Evolutionary conservation across 2,113 vertebrate species (phyloP).

Genomic region (Coptodon rendalli): DNA sequence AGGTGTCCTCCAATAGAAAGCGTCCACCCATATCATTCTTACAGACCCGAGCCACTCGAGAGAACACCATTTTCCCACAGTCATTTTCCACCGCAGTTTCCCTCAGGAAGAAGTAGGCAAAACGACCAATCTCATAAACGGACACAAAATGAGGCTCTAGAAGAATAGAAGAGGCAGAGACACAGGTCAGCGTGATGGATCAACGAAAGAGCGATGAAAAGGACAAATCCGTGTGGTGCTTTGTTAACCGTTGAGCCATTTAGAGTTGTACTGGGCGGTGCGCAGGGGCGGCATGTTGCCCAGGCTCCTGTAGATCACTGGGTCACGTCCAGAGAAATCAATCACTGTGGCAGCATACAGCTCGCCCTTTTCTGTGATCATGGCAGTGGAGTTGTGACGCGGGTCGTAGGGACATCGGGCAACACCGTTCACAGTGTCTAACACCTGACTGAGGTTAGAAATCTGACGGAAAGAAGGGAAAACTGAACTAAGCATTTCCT

Average conservation of each 20-base stretch:
- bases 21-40: conserved; percentile 94
- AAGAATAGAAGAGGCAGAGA: neutral
- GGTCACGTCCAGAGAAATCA: conserved; percentile 92
- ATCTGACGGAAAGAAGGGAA: conserved; percentile 56
- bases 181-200: neutral
- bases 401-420: conserved; percentile 95
- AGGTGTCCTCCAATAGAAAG: conserved; percentile 92
- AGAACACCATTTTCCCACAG: conserved; percentile 90
- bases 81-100: conserved; percentile 92
- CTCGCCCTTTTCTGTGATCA: conserved; percentile 86
- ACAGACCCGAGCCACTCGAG: conserved; percentile 89
- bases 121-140: conserved; percentile 88
- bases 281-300: conserved; percentile 86
- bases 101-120: conserved; percentile 92
- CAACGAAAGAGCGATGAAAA: neutral
- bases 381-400: conserved; percentile 92
- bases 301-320: conserved; percentile 91
- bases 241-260: conserved; percentile 89
- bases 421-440: conserved; percentile 90
- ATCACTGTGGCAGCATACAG: conserved; percentile 94
- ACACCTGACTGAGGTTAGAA: conserved; percentile 78
- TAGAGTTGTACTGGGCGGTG: conserved; percentile 95
- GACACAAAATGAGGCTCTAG: conserved; percentile 94
- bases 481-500: neutral
- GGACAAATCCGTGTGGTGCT: neutral